Evolutionary conservation across 2,888 invertebrate genomes (phyloP), one percentile per base, ranked within the genome.

Genomic region (Polydrusus cervinus): DNA sequence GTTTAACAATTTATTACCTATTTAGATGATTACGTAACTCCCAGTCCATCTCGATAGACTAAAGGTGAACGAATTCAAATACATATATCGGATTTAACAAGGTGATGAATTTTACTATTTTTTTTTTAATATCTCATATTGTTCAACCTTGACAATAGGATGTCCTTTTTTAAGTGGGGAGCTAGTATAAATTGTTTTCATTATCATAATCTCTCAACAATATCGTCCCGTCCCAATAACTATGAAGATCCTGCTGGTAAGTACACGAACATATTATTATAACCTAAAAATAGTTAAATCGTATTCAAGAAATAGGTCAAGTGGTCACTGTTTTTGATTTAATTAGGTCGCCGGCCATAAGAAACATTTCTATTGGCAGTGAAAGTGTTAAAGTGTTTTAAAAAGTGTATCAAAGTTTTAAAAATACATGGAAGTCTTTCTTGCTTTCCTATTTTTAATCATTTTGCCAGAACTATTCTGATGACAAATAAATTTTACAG

Each of bases 81-180:
- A 55, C 68, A 45, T 71, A 74, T 43, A 68, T 25, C 6, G 45
- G 64, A 47, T 45, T 45, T 13, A 64, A 64, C 60, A 60, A 67
- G 62, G 72, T 53, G 76, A 69, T 72, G 71, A 71, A 74, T 74
- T 74, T 71, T 69, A 71, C 61, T 61, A 65, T 40, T 70, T 74
- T 34, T 70, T 74, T 34, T 66, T 75, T 77, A 65, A 67, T 66
- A 70, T 68, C 68, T 60, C 68, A 60, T 68, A 62, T 70, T 71
- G 70, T 25, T 70, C 74, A 74, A 68, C 77, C 77, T 77, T 77
- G 77, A 70, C 74, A 77, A 74, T 77, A 77, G 77, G 77, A 77
- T 77, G 77, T 77, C 77, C 60, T 71, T 13, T 18, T 74, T 38
- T 57, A 25, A 70, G 77, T 74, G 77, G 77, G 77, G 77, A 77